Base-by-base conservation (phyloP, 2,888 invertebrate species). In the Eristalis tenax region DNA sequence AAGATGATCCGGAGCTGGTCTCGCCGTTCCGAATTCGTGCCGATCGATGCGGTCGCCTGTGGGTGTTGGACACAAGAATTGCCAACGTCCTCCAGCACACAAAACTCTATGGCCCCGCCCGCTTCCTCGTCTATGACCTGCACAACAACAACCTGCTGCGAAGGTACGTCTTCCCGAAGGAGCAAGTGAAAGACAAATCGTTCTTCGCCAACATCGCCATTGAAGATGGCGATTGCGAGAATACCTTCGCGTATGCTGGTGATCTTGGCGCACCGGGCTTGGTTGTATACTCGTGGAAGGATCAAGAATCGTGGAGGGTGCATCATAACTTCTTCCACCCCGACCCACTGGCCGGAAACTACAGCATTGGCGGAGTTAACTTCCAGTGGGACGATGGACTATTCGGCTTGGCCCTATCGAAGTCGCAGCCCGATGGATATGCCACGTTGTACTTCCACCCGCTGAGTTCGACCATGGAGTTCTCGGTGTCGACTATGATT, bases 381-480 rank as follows among this genome's bases (percentile, higher is more conserved):
- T 96, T 96, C 90, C 95, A 95, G 88, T 97, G 96, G 97, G 95
- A 95, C 3, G 97, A 97, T 90, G 97, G 96, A 0, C 91, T 97
- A 1, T 97, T 97, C 88, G 97, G 97, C 0, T 91, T 97, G 88
- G 96, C 96, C 0, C 90, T 97, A 13, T 95, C 96, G 0, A 95
- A 95, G 6, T 94, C 95, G 0, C 94, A 94, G 75, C 89, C 94
- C 0, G 95, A 96, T 74, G 96, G 96, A 38, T 96, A 93, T 91
- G 95, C 96, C 80, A 96, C 95, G 0, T 91, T 97, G 2, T 97
- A 96, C 90, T 97, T 97, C 93, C 97, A 97, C 90, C 96, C 97
- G 0, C 94, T 97, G 91, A 95, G 96, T 2, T 96, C 97, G 89
- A 96, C 95, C 82, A 95, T 96, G 91, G 97, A 97, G 90, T 97